phyloP scores from a whole-genome alignment of 2,797 vertebrate genomes.

The Rhinoraja longicauda region DNA sequence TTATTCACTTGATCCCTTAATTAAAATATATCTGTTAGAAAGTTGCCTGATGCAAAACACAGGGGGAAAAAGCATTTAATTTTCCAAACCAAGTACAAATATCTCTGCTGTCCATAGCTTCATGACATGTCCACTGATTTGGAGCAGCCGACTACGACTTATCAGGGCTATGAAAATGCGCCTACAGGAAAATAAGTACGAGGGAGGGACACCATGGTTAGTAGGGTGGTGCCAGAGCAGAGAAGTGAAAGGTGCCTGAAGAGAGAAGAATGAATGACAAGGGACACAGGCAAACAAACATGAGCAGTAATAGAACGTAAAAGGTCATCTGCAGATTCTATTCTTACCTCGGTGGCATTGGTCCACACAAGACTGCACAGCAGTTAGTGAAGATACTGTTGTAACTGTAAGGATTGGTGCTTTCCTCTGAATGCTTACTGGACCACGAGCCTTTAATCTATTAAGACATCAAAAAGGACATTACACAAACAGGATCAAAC shows the following conservation, averaged over 20 bases:
- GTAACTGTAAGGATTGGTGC: slow-evolving; percentile 87
- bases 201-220: neutral
- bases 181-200: neutral
- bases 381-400: slow-evolving; percentile 87
- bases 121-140: neutral
- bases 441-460: slow-evolving; percentile 96
- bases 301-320: neutral
- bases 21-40: neutral
- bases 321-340: neutral
- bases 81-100: neutral
- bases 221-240: neutral
- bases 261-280: neutral
- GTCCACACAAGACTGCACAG: slow-evolving; percentile 83
- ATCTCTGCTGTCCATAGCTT: neutral
- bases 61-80: neutral
- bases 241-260: no score
- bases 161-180: neutral
- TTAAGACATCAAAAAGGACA: neutral
- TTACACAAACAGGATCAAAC: neutral
- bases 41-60: neutral
- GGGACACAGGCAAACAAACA: no score
- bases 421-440: slow-evolving; percentile 76
- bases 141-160: neutral
- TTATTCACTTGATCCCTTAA: neutral
- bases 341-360: slow-evolving; percentile 83